A percentile compares a stretch with the other conserved stretches of the same genome.
Evolutionary conservation across 2,888 invertebrate species (phyloP).

Genomic region (Latrodectus hesperus): DNA sequence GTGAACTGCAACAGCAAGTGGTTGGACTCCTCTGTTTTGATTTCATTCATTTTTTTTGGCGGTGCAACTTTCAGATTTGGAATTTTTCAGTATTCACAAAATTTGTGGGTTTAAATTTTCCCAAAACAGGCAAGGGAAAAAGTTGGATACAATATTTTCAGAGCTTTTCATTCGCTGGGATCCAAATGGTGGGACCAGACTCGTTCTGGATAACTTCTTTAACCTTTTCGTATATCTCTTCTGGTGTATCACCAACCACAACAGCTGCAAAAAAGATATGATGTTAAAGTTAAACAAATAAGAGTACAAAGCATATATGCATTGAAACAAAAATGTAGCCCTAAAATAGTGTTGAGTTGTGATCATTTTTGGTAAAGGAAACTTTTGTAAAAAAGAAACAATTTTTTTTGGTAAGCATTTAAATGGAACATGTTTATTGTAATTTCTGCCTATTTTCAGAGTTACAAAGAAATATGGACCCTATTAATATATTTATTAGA

Average conservation of each 20-base stretch:
- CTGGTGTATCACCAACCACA: conserved; percentile 96
- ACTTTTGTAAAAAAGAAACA: neutral
- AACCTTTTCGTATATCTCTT: conserved; percentile 95
- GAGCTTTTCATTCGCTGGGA: conserved; percentile 88
- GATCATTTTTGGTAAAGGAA: too few relatives aligned
- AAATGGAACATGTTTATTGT: neutral
- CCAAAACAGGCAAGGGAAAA: neutral
- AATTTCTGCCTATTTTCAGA: neutral
- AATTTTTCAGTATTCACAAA: neutral
- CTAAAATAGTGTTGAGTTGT: too few relatives aligned
- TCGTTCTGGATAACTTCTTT: conserved; percentile 96
- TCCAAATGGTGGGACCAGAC: conserved; percentile 97
- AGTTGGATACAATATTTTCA: conserved; percentile 38
- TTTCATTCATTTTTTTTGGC: neutral
- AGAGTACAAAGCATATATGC: too few relatives aligned
- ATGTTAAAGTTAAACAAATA: too few relatives aligned
- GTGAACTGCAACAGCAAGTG: neutral
- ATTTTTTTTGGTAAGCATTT: neutral
- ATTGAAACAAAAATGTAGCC: too few relatives aligned
- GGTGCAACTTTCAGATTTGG: neutral
- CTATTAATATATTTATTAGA: too few relatives aligned
- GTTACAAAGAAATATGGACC: too few relatives aligned
- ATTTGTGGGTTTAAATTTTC: neutral
- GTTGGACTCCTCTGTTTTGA: neutral
- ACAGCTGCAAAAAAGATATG: conserved; percentile 81